A percentile compares a stretch with the other conserved stretches of the same genome.
Evolutionary conservation across 1,140 invertebrate species (phyloP).

Genomic region (Pristionchus pacificus): DNA sequence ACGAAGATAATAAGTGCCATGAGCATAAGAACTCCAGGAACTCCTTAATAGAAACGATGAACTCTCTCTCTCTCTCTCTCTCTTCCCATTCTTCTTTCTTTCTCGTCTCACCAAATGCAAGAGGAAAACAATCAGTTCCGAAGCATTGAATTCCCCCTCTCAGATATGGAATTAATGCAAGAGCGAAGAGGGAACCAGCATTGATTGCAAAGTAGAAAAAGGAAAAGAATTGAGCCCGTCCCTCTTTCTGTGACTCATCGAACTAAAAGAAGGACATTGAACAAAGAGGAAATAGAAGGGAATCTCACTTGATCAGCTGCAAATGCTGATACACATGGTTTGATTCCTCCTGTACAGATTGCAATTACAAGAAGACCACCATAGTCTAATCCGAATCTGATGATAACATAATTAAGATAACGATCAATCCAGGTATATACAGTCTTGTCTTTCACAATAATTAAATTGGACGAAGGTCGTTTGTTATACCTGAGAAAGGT

Average conservation of each 20-base stretch:
- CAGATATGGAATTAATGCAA: not conserved
- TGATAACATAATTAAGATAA: not conserved
- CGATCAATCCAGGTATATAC: too few relatives aligned
- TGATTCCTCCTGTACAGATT: constrained; percentile 88
- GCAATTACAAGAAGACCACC: constrained; percentile 72
- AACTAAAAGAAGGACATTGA: constrained; percentile 47
- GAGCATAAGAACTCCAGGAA: constrained; percentile 60
- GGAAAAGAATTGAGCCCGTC: constrained; percentile 74
- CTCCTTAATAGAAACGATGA: constrained; percentile 35
- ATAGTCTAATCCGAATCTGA: constrained; percentile 61
- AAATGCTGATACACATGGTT: constrained; percentile 92
- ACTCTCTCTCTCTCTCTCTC: too few relatives aligned
- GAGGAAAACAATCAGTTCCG: constrained; percentile 58
- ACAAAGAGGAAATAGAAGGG: too few relatives aligned
- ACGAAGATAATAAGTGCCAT: constrained; percentile 57
- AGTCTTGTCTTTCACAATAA: too few relatives aligned
- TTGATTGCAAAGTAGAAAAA: constrained; percentile 60
- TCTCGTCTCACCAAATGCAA: constrained; percentile 51
- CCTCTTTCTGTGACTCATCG: constrained; percentile 48
- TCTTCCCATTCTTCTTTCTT: too few relatives aligned
- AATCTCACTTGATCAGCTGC: constrained; percentile 92
- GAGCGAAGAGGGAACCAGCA: constrained; percentile 54
- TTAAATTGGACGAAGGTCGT: too few relatives aligned
- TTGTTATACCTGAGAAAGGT: too few relatives aligned
- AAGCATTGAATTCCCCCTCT: constrained; percentile 58